phyloP scores from a whole-genome alignment of 2,888 invertebrate genomes.

The Sphecodes monilicornis region DNA sequence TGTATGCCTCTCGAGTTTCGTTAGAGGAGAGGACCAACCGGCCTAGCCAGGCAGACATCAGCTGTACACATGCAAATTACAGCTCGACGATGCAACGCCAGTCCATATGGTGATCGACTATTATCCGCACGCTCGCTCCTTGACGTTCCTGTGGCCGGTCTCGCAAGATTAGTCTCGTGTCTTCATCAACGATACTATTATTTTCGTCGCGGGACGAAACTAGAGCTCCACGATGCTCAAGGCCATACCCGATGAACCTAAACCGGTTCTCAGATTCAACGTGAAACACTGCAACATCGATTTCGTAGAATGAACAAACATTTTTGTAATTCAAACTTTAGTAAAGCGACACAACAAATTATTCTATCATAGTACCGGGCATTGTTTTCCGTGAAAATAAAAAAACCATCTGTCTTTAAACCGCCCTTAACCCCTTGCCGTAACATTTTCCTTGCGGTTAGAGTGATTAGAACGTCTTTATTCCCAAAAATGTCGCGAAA shows the following conservation, averaged over 20 bases:
- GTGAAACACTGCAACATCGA: neutral
- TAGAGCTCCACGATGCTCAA: neutral
- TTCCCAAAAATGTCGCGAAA: too few species aligned
- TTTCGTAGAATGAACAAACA: neutral
- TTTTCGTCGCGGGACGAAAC: neutral
- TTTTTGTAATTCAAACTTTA: too few species aligned
- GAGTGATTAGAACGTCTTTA: too few species aligned
- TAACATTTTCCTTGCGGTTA: too few species aligned
- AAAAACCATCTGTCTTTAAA: too few species aligned
- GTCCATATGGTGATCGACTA: slow-evolving; percentile 74
- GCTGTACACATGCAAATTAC: slow-evolving; percentile 77
- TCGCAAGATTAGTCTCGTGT: slow-evolving; percentile 32
- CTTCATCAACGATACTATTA: slow-evolving; percentile 44
- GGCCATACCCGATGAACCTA: neutral
- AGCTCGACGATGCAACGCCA: slow-evolving; percentile 65
- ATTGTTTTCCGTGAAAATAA: too few species aligned
- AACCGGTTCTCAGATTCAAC: neutral
- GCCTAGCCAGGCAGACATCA: slow-evolving; percentile 65
- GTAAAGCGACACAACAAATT: too few species aligned
- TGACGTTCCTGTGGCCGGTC: slow-evolving; percentile 18
- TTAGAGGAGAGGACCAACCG: slow-evolving; percentile 42
- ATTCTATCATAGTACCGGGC: too few species aligned
- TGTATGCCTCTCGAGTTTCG: neutral
- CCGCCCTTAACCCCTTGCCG: too few species aligned
- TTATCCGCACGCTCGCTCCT: slow-evolving; percentile 73